Evolutionary conservation across 2,797 vertebrate genomes (phyloP), one percentile per base, ranked within the genome.

Genomic region (Sebastes hubbsi): DNA sequence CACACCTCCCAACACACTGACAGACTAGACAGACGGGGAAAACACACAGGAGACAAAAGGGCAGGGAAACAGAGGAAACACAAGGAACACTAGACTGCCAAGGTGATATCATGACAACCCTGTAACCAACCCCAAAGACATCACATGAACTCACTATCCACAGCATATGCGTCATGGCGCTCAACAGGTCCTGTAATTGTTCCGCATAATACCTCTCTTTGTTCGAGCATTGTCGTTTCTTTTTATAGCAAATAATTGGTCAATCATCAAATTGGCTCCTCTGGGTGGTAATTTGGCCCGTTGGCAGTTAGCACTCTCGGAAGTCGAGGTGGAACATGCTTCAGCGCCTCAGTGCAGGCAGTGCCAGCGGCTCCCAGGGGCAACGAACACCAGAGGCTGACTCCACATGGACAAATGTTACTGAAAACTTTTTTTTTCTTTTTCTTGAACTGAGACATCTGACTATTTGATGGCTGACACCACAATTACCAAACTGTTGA

Each of bases 201-300:
- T 82, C 71, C 13, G 5, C 3, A 11, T 81, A 64, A 84, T 36
- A 25, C 42, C 38, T 59, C 66, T 74, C 54, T 82, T 74, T 77
- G 86, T 85, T 63, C 5, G 65, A 77, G 63, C 29, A 8, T 29
- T 16, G 36, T 11, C 3, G 8, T 42, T 76, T 85, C 61, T 74
- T 49, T 80, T 72, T 60, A 73, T 46, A 81, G 69, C 71, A 61
- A 60, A 76, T 56, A 67, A 78, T 49, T 49, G 83, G 80, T 80
- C 86, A 49, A 74, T 82, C 85, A 69, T 74, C 76, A 85, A 80
- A 88, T 85, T 84, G 71, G 68, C 78, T 83, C 30, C 82, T 79
- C 84, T 61, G 62, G 85, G 82, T 82, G 84, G 68, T 81, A 84
- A 89, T 92, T 90, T 76, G 87, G 75, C 54, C 56, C 8, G 34